Evolutionary conservation across 2,888 invertebrate species (phyloP).

Genomic region (Pomacea canaliculata): DNA sequence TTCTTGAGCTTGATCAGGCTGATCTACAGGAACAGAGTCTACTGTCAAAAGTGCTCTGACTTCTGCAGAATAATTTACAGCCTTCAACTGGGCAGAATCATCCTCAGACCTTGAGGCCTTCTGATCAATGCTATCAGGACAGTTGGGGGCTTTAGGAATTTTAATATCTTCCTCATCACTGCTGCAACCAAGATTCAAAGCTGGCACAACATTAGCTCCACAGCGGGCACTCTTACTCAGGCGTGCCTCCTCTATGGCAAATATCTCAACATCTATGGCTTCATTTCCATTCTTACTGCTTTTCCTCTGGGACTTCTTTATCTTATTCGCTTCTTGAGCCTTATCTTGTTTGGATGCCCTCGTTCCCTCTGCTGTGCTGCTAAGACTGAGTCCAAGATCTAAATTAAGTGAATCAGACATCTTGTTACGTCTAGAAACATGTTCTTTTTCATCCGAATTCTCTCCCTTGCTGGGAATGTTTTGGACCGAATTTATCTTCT

Average conservation of each 20-base stretch:
- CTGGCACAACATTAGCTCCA: constrained; percentile 43
- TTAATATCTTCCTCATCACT: constrained; percentile 51
- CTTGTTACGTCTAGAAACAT: no score
- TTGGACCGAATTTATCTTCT: neutral
- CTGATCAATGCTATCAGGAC: neutral
- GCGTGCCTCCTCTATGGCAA: constrained; percentile 50
- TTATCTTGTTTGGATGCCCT: neutral
- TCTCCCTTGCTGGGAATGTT: neutral
- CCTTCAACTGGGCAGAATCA: neutral
- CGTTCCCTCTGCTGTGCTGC: neutral
- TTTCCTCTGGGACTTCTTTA: constrained; percentile 19
- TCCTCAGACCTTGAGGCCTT: neutral
- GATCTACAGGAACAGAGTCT: neutral
- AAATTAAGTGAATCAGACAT: constrained; percentile 1
- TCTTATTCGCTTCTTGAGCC: constrained; percentile 19
- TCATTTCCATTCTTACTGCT: constrained; percentile 31
- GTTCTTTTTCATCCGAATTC: neutral
- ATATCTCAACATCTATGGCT: constrained; percentile 57
- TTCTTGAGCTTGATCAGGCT: no score
- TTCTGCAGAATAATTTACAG: constrained; percentile 16
- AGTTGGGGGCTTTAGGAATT: neutral
- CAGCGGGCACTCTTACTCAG: constrained; percentile 42
- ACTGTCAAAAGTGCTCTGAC: neutral
- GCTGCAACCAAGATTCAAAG: constrained; percentile 47
- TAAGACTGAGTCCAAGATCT: constrained; percentile 1